Evolutionary conservation across 2,113 vertebrate species (phyloP).

Genomic region (Heterotilapia buettikoferi): DNA sequence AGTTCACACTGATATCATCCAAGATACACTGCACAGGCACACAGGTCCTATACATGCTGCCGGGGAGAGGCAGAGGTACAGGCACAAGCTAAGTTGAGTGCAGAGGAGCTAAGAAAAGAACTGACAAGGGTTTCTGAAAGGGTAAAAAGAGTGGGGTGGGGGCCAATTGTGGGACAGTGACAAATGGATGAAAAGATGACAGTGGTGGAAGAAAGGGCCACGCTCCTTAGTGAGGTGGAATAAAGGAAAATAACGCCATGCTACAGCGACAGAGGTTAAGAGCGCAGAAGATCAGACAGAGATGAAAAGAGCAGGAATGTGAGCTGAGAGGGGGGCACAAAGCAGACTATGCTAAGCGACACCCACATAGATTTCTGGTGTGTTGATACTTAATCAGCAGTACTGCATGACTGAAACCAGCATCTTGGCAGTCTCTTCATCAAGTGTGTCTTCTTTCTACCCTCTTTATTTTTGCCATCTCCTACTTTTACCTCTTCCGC

Average conservation of each 20-base stretch:
- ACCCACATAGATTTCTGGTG: not conserved
- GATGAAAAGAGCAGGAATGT: constrained; percentile 11
- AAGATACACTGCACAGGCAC: not conserved
- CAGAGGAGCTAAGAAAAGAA: not conserved
- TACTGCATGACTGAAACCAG: not conserved
- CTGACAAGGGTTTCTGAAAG: not conserved
- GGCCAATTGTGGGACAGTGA: not conserved
- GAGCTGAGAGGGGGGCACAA: not conserved
- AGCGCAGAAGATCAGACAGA: not conserved
- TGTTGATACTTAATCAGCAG: not conserved
- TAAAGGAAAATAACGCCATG: not conserved
- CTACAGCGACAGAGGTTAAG: not conserved
- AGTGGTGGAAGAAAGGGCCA: not conserved
- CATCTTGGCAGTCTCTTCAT: not conserved
- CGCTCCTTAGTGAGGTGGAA: not conserved
- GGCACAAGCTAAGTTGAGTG: not conserved
- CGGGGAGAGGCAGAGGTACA: not conserved
- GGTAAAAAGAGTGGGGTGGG: not conserved
- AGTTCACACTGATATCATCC: constrained; percentile 36
- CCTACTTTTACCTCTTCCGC: not conserved
- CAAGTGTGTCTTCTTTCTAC: not conserved
- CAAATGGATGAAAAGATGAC: constrained; percentile 21
- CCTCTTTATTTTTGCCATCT: not conserved
- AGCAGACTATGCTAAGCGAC: not conserved
- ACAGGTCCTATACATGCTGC: not conserved